Conservation (phyloP, 2,113 vertebrate genomes). For the Leucopsar rothschildi region DNA sequence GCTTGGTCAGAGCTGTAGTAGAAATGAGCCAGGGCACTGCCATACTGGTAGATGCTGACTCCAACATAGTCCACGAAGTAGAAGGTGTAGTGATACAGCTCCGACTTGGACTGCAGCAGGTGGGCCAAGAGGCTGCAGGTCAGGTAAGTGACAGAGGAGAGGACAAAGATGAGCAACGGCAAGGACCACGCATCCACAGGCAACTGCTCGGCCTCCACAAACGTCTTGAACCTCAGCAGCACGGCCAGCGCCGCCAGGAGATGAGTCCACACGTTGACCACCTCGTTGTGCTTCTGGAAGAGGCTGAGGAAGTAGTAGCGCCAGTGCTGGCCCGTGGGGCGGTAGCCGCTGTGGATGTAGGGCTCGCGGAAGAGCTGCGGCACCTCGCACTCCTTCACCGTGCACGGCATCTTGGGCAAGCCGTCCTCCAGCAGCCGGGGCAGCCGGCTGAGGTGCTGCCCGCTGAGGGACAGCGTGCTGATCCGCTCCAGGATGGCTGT, state of each 20-base stretch:
- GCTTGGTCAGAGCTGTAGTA: constrained; percentile 84
- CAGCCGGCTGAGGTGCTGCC: constrained; percentile 80
- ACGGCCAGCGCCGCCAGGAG: constrained; percentile 79
- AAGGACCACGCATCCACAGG: constrained; percentile 62
- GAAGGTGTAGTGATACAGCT: constrained; percentile 87
- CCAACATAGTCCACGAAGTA: constrained; percentile 93
- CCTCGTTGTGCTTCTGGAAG: constrained; percentile 93
- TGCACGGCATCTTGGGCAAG: constrained; percentile 79
- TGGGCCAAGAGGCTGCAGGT: constrained; percentile 87
- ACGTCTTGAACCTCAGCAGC: constrained; percentile 82
- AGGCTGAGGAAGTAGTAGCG: constrained; percentile 88
- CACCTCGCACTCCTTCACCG: constrained; percentile 79
- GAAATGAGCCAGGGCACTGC: constrained; percentile 87
- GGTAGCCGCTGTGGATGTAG: constrained; percentile 86
- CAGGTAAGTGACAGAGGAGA: constrained; percentile 84
- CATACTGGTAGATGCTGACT: constrained; percentile 89
- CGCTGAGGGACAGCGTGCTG: constrained; percentile 77
- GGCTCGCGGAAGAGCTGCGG: constrained; percentile 89
- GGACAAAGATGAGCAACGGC: constrained; percentile 81
- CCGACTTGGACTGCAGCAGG: constrained; percentile 88
- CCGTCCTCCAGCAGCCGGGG: constrained; percentile 76
- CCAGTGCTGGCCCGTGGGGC: constrained; percentile 84
- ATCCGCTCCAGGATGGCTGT: constrained; percentile 80
- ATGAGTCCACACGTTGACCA: constrained; percentile 92
- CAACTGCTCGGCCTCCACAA: constrained; percentile 69